These are phyloP conservation scores for Volucella inflata DNA, from an alignment of 2,888 invertebrate genomes.

Conservation along the genomic window DNA sequence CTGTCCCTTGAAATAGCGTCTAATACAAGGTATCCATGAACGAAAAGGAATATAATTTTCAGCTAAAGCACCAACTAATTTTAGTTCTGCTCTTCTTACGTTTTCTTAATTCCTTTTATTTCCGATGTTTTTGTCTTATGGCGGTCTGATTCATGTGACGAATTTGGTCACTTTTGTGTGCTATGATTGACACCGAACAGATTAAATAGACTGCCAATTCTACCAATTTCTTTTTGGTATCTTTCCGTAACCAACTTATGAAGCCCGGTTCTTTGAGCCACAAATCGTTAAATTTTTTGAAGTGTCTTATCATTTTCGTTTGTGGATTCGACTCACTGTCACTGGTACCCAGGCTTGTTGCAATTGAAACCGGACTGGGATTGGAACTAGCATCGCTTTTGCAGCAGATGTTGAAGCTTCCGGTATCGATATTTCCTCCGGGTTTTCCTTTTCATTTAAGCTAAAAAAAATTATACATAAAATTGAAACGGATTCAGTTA, in stretches of 20 bases:
- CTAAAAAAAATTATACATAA: slow-evolving; percentile 10
- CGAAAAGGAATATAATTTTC: too few species aligned
- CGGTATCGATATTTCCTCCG: slow-evolving; percentile 15
- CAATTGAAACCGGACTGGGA: slow-evolving; percentile 6
- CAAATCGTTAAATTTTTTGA: slow-evolving; percentile 9
- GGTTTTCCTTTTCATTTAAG: slow-evolving; percentile 11
- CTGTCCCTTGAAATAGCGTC: too few species aligned
- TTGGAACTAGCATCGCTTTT: neutral
- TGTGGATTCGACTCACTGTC: slow-evolving; percentile 5
- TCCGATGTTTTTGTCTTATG: neutral
- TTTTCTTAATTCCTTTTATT: too few species aligned
- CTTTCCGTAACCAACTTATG: slow-evolving; percentile 8
- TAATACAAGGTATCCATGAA: too few species aligned
- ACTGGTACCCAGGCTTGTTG: slow-evolving; percentile 9
- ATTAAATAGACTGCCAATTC: slow-evolving; percentile 2
- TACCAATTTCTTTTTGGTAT: neutral
- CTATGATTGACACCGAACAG: slow-evolving; percentile 7
- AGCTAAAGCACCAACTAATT: too few species aligned
- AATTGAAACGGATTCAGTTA: slow-evolving; percentile 3
- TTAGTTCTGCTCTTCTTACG: too few species aligned
- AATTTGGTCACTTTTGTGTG: slow-evolving; percentile 7
- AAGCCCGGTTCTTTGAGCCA: slow-evolving; percentile 1
- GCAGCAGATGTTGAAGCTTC: slow-evolving; percentile 8
- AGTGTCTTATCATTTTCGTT: slow-evolving; percentile 2
- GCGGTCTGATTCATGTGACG: slow-evolving; percentile 2